A percentile compares a stretch with the other conserved stretches of the same genome.
Evolutionary conservation across 2,888 invertebrate genomes (phyloP).

Genomic region (Sinodicranocentrus sp.): DNA sequence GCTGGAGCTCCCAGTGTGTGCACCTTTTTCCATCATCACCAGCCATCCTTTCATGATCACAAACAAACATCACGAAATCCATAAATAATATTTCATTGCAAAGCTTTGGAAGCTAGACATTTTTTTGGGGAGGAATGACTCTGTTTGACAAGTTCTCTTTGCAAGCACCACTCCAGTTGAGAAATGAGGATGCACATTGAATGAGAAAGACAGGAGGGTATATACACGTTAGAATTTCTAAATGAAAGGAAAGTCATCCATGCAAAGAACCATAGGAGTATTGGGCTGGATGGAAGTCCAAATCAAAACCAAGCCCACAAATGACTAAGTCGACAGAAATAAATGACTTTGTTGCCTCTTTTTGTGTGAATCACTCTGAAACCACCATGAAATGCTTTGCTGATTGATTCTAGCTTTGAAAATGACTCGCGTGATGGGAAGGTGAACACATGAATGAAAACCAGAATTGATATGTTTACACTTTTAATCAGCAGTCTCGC

Average conservation of each 20-base stretch:
- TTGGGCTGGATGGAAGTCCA: background rate
- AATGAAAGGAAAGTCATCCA: constrained; percentile 16
- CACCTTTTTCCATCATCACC: constrained; percentile 8
- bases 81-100: constrained; percentile 44
- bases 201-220: background rate
- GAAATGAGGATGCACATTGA: background rate
- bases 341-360: constrained; percentile 28
- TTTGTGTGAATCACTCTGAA: background rate
- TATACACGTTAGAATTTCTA: constrained; percentile 1
- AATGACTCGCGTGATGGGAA: no score
- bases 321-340: constrained; percentile 35
- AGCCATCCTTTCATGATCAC: background rate
- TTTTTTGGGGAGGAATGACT: background rate
- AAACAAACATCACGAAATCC: constrained; percentile 12
- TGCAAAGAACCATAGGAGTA: background rate
- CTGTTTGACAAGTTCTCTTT: background rate
- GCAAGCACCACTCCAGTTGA: background rate
- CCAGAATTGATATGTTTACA: no score
- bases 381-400: background rate
- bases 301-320: constrained; percentile 35
- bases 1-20: background rate
- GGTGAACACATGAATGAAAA: no score
- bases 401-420: no score
- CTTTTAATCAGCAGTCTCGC: no score
- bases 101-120: background rate